Percentiles rank a stretch among this genome's conserved stretches.
Evolutionary conservation across 35 echinoderm and acorn worm species (phyloP).

Genomic region (Nesometra sesokonis): DNA sequence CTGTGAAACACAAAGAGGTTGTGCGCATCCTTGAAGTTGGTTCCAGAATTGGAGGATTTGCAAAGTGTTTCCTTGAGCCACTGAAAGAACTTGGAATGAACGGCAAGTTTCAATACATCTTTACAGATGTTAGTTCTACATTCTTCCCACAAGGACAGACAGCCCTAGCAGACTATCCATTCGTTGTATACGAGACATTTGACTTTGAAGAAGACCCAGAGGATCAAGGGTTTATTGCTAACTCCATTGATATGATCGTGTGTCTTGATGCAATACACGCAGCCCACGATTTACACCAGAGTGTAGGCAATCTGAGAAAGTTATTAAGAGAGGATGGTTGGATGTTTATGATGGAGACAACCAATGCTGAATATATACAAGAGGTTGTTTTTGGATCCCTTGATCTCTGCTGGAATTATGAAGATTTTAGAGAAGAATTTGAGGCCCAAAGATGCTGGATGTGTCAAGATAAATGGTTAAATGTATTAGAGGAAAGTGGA

Average conservation of each 20-base stretch:
- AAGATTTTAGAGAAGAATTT: constrained; percentile 64
- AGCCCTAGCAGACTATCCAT: constrained; percentile 25
- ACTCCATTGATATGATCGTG: constrained; percentile 62
- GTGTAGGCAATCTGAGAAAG: constrained; percentile 47
- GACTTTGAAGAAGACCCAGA: constrained; percentile 76
- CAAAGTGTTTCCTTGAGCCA: constrained; percentile 49
- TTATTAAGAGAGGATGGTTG: constrained; percentile 59
- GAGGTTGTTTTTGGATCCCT: constrained; percentile 79
- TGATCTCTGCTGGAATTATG: constrained; percentile 64
- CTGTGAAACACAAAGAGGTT: constrained; percentile 49
- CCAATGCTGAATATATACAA: constrained; percentile 47
- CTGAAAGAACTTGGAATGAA: constrained; percentile 51
- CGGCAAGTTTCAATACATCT: constrained; percentile 70
- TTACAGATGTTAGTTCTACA: constrained; percentile 82
- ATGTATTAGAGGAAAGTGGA: constrained; percentile 32
- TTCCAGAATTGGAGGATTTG: constrained; percentile 74
- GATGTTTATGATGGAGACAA: constrained; percentile 68
- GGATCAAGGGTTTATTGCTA: constrained; percentile 71
- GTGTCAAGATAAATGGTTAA: too few relatives aligned
- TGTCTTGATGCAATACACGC: constrained; percentile 87
- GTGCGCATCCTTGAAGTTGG: constrained; percentile 84
- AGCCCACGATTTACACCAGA: constrained; percentile 39
- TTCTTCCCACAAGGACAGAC: constrained; percentile 81
- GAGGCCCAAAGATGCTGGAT: constrained; percentile 44
- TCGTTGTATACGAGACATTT: constrained; percentile 76